Evolutionary conservation across 1,140 invertebrate genomes (phyloP).

Genomic region (Aphidius ervi): DNA sequence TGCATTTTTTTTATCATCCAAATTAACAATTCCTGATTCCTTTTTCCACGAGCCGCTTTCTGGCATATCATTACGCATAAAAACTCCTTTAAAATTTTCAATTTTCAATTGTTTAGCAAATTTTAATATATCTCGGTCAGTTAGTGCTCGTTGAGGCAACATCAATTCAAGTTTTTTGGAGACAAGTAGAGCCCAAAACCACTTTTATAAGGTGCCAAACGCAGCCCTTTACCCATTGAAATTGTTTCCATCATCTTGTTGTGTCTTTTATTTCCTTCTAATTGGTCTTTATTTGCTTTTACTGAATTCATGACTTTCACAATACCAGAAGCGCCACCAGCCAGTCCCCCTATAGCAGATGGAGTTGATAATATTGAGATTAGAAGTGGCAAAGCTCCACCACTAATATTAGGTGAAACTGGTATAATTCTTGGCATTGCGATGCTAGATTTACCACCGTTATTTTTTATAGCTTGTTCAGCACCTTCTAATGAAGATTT

Average conservation of each 20-base stretch:
- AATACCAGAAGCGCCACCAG: neutral
- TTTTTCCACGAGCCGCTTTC: constrained; percentile 23
- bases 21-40: constrained; percentile 38
- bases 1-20: constrained; percentile 28
- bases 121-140: too few relatives aligned
- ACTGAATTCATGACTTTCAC: neutral
- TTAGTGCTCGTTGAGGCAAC: too few relatives aligned
- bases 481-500: constrained; percentile 18
- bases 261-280: neutral
- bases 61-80: too few relatives aligned
- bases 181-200: neutral
- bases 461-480: constrained; percentile 24
- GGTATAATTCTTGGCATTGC: constrained; percentile 16
- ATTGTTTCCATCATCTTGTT: too few relatives aligned
- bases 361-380: too few relatives aligned
- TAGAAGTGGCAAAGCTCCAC: too few relatives aligned
- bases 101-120: too few relatives aligned
- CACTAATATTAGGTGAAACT: neutral
- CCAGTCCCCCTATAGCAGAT: too few relatives aligned
- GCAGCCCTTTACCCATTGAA: too few relatives aligned
- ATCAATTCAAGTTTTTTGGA: neutral
- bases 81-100: too few relatives aligned
- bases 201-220: neutral
- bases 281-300: neutral
- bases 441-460: constrained; percentile 29